phyloP scores from a whole-genome alignment of 2,888 invertebrate genomes.

The Sarcophaga carnaria region DNA sequence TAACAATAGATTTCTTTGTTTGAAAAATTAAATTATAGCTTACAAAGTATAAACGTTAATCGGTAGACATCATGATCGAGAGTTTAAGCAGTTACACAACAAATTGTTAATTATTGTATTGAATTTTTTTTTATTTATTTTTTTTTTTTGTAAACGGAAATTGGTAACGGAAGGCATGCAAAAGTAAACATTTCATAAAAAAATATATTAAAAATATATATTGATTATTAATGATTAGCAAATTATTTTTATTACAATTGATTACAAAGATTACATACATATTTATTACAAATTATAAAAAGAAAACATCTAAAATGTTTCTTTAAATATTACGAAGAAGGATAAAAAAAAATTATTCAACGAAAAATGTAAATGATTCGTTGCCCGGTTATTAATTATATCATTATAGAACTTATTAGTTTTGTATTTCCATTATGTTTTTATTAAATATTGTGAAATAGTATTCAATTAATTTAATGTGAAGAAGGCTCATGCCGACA shows the following conservation, averaged over 20 bases:
- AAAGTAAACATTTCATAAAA: slow-evolving; percentile 75
- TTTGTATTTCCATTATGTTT: no score
- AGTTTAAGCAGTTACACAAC: slow-evolving; percentile 73
- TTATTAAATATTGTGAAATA: no score
- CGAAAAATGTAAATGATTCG: slow-evolving; percentile 68
- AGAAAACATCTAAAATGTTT: slow-evolving; percentile 67
- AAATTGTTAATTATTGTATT: slow-evolving; percentile 69
- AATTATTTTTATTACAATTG: slow-evolving; percentile 61
- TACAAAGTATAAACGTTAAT: slow-evolving; percentile 76
- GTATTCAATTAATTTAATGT: no score
- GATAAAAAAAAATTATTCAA: slow-evolving; percentile 41
- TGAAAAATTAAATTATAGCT: slow-evolving; percentile 74
- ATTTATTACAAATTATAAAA: slow-evolving; percentile 63
- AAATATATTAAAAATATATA: slow-evolving; percentile 66
- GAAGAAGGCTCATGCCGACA: no score
- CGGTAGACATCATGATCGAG: slow-evolving; percentile 71
- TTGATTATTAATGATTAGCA: slow-evolving; percentile 54
- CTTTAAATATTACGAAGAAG: background rate
- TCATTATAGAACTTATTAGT: no score
- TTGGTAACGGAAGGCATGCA: slow-evolving; percentile 73
- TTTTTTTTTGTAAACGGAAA: slow-evolving; percentile 69
- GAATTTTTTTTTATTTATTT: slow-evolving; percentile 59
- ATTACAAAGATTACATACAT: slow-evolving; percentile 39
- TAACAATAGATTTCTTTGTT: slow-evolving; percentile 51
- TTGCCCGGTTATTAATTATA: background rate